phyloP scores from a whole-genome alignment of 1,140 invertebrate species.

The Nasonia giraulti region DNA sequence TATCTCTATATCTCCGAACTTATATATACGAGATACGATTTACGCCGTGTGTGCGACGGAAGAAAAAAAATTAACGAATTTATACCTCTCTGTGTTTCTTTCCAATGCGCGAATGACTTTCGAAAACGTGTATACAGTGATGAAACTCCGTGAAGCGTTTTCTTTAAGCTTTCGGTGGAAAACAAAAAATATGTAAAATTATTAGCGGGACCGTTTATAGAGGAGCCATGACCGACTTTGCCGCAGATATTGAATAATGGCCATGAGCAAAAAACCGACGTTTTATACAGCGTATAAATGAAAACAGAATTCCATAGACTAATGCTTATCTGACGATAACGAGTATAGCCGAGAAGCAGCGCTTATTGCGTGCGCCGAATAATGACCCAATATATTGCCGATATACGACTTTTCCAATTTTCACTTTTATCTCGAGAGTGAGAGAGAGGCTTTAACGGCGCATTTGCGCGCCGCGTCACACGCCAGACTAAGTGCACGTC shows the following conservation, averaged over 20 bases:
- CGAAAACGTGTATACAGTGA: not conserved
- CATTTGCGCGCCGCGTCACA: no score
- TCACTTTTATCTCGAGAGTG: slow-evolving; percentile 22
- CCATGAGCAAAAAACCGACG: slow-evolving; percentile 1
- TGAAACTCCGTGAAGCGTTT: no score
- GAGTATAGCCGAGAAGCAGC: not conserved
- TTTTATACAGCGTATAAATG: not conserved
- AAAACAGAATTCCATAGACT: slow-evolving; percentile 24
- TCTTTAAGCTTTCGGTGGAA: no score
- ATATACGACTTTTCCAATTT: slow-evolving; percentile 38
- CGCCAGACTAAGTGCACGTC: not conserved
- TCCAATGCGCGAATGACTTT: not conserved
- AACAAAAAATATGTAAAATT: no score
- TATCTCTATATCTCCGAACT: slow-evolving; percentile 31
- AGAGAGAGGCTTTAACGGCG: not conserved
- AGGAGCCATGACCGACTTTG: no score
- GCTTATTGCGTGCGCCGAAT: slow-evolving; percentile 22
- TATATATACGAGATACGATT: slow-evolving; percentile 7
- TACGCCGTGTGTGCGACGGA: no score
- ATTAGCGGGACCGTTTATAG: no score
- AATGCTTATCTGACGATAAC: slow-evolving; percentile 42
- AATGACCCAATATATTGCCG: slow-evolving; percentile 2
- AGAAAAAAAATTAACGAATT: not conserved
- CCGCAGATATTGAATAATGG: no score
- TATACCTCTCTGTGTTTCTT: not conserved